A percentile compares a stretch with the other conserved stretches of the same genome.
phyloP scores from a whole-genome alignment of 53 echinoderm and acorn worm genomes.

The Zoroaster sp. region DNA sequence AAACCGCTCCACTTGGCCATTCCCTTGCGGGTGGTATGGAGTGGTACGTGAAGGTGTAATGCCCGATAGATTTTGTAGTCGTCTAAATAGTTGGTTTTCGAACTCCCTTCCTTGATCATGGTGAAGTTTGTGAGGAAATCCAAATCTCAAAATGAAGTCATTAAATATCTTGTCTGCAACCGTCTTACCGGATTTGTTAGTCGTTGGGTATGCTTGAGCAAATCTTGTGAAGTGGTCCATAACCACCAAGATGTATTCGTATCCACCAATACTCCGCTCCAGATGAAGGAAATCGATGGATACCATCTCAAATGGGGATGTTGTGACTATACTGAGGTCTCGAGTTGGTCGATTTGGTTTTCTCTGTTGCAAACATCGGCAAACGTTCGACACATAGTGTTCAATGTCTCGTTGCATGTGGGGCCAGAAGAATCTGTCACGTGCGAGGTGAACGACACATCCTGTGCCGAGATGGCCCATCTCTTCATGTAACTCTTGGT shows the following conservation, averaged over 20 bases:
- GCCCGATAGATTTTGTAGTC: slow-evolving; percentile 22
- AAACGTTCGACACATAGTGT: not conserved
- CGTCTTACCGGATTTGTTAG: slow-evolving; percentile 41
- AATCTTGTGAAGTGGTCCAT: slow-evolving; percentile 46
- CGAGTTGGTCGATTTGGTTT: not conserved
- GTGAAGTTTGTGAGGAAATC: not conserved
- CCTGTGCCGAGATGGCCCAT: too few species aligned
- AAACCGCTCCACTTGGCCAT: slow-evolving; percentile 23
- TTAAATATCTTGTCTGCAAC: slow-evolving; percentile 27
- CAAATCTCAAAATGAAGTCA: not conserved
- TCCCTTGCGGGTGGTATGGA: slow-evolving; percentile 54
- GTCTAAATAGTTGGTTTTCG: slow-evolving; percentile 41
- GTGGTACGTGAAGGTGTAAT: slow-evolving; percentile 46
- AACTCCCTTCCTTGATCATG: slow-evolving; percentile 45
- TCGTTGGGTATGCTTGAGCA: slow-evolving; percentile 49
- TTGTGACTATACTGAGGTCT: slow-evolving; percentile 10
- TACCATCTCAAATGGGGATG: slow-evolving; percentile 22
- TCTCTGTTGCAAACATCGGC: not conserved
- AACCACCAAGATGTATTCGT: slow-evolving; percentile 32
- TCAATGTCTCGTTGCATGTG: slow-evolving; percentile 19
- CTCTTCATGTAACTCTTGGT: too few species aligned
- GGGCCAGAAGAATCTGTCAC: too few species aligned
- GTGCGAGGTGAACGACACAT: too few species aligned
- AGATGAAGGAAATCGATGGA: slow-evolving; percentile 25
- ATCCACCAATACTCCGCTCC: slow-evolving; percentile 18